These are phyloP conservation scores for Drosophila bipectinata DNA, from an alignment of 1,140 invertebrate species.

Conservation along the genomic window DNA sequence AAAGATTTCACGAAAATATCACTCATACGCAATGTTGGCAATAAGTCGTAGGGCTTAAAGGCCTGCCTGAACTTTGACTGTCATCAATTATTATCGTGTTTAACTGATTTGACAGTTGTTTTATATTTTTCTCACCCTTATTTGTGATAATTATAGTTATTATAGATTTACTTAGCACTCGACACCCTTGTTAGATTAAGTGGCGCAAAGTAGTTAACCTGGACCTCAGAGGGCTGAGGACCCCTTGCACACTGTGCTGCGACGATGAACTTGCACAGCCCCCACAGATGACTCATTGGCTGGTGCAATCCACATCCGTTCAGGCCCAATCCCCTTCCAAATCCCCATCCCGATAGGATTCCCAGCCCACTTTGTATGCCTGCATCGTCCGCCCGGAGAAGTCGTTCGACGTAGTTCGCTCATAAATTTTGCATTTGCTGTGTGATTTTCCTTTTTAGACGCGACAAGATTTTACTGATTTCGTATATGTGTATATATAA, in stretches of 20 bases:
- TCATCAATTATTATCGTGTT: not conserved
- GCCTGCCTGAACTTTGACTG: not conserved
- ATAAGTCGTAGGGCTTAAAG: not conserved
- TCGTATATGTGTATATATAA: conserved; percentile 24
- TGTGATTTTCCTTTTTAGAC: conserved; percentile 70
- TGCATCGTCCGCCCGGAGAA: conserved; percentile 64
- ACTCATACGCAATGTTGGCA: not conserved
- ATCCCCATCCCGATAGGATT: conserved; percentile 12
- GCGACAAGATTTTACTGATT: conserved; percentile 52
- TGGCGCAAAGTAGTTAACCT: conserved; percentile 5
- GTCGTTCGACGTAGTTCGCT: conserved; percentile 71
- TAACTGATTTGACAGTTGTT: not conserved
- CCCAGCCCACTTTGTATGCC: conserved; percentile 69
- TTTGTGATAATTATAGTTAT: conserved; percentile 10
- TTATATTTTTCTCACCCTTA: not conserved
- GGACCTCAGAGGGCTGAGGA: not conserved
- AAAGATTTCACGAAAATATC: not conserved
- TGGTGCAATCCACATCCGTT: conserved; percentile 54
- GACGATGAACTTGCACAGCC: conserved; percentile 6
- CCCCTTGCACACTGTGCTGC: not conserved
- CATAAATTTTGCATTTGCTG: conserved; percentile 71
- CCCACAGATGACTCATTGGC: conserved; percentile 30
- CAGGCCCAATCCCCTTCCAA: conserved; percentile 18
- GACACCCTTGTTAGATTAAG: conserved; percentile 3
- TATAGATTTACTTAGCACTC: not conserved